Base-by-base conservation (phyloP, 1,140 invertebrate genomes). In the Dolichoris vasculosae region DNA sequence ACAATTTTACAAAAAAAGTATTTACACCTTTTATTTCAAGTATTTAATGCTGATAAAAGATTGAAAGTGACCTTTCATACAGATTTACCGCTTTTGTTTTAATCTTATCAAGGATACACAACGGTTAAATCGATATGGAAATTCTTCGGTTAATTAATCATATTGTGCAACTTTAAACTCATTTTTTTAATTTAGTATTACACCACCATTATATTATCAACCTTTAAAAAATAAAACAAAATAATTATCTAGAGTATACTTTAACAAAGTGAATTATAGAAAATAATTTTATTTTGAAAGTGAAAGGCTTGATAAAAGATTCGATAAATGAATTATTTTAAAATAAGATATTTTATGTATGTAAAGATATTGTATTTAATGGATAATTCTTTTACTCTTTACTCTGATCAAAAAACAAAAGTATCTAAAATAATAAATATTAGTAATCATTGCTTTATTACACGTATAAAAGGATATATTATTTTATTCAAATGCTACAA, bases 41-140 rank as follows among this genome's bases (percentile, higher is more conserved):
- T n/a, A n/a, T n/a, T n/a, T n/a, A 64, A 4, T 20, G 1, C 20
- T 55, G 75, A 77, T 55, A 77, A 55, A 55, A 77, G 75, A 77
- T 77, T 55, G n/a, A 17, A 35, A 11, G 13, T 35, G 38, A 26
- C 75, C 75, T 77, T 51, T 23, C 13, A 17, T 32, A 38, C 35
- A 35, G 30, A 48, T 15, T 51, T 32, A 55, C 55, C 23, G 77
- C 38, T 63, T 63, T 81, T 63, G n/a, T 69, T 81, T 40, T 46
- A 69, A 81, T 64, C 4, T 35, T 43, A 79, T 69, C 63, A 81
- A 81, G 40, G 78, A 48, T 30, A 15, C 9, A 23, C 17, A 69
- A 32, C 6, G 38, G 20, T 67, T 30, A 1, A 76, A 48, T 26
- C 48, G 23, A 79, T 64, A 63, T n/a, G 26, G 35, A 23, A 26